Conservation (phyloP, 2,888 invertebrate species). For the Tryphoninae sp. region DNA sequence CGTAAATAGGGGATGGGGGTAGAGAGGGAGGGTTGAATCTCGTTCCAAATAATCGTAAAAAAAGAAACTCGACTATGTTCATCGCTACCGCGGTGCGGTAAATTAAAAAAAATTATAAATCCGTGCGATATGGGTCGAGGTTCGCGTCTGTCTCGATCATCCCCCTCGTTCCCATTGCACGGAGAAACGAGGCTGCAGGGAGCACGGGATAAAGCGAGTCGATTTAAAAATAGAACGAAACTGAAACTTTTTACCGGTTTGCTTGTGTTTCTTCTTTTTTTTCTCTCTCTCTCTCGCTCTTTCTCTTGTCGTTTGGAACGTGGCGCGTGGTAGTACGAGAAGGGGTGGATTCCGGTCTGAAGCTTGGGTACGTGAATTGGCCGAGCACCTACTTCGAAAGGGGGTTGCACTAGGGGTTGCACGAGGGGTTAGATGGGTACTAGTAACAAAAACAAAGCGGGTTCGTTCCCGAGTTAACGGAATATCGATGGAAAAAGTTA, state of each 20-base stretch:
- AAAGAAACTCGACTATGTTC: too few relatives aligned
- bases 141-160: slow-evolving; percentile 22
- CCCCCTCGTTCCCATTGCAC: not conserved
- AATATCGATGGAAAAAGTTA: slow-evolving; percentile 64
- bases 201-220: slow-evolving; percentile 39
- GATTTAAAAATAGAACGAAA: slow-evolving; percentile 57
- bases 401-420: not conserved
- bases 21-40: not conserved
- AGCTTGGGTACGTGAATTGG: slow-evolving; percentile 33
- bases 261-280: slow-evolving; percentile 22
- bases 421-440: not conserved
- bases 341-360: slow-evolving; percentile 34
- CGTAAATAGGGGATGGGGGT: not conserved
- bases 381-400: slow-evolving; percentile 14
- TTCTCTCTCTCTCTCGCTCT: not conserved
- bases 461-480: slow-evolving; percentile 60
- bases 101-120: slow-evolving; percentile 17
- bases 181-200: slow-evolving; percentile 30
- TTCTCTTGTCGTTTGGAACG: slow-evolving; percentile 10
- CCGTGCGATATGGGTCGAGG: slow-evolving; percentile 35
- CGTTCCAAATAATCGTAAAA: not conserved
- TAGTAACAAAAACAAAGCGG: slow-evolving; percentile 49
- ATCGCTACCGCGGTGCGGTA: not conserved
- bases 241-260: slow-evolving; percentile 44
- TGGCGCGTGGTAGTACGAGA: slow-evolving; percentile 38